Evolutionary conservation across 2,113 vertebrate genomes (phyloP).

Genomic region (Melanerpes formicivorus): DNA sequence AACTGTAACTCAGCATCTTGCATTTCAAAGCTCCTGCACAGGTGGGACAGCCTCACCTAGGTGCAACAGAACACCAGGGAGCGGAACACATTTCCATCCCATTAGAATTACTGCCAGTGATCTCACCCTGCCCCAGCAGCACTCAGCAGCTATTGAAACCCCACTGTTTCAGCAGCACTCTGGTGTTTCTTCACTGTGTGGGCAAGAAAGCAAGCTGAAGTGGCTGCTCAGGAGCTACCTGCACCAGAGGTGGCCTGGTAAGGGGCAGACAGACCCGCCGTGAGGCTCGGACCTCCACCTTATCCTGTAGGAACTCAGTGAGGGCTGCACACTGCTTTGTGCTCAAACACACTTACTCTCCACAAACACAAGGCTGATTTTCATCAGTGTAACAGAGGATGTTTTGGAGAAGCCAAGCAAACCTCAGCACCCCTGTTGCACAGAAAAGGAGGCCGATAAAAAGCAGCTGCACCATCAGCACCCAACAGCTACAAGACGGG

Average conservation of each 20-base stretch:
- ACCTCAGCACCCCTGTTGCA: not conserved
- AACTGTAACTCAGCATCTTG: not conserved
- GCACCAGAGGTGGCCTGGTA: not conserved
- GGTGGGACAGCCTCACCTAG: not conserved
- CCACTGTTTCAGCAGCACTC: not conserved
- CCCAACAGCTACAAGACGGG: not conserved
- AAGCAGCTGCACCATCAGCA: not conserved
- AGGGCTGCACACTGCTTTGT: not conserved
- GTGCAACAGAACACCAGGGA: not conserved
- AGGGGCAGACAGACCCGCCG: not conserved
- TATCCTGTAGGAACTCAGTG: fast-evolving
- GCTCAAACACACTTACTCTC: not conserved
- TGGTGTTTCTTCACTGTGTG: not conserved
- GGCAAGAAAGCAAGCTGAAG: not conserved
- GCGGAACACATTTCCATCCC: not conserved
- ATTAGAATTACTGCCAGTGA: not conserved
- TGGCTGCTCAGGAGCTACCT: not conserved
- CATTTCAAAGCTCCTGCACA: not conserved
- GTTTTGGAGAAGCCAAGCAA: not conserved
- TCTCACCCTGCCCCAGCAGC: not conserved
- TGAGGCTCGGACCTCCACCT: not conserved
- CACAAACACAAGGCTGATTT: not conserved
- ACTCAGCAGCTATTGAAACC: fast-evolving
- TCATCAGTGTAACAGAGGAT: fast-evolving
- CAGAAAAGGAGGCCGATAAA: not conserved